Conservation (phyloP, 1,140 invertebrate genomes). For the Drosophila pandora region DNA sequence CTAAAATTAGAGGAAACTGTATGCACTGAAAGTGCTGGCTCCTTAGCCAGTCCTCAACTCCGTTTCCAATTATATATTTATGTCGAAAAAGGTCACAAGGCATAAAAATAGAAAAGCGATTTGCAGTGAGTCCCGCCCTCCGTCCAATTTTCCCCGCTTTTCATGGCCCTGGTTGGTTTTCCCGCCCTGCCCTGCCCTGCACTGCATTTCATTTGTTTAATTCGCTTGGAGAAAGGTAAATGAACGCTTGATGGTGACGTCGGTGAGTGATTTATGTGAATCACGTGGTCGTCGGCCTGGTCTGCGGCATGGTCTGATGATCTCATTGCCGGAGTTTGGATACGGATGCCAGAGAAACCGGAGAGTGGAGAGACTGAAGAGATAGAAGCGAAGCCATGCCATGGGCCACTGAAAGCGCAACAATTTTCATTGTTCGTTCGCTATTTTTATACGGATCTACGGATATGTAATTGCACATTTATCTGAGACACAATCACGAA, state of each 20-base stretch:
- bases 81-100: slow-evolving; percentile 67
- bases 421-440: slow-evolving; percentile 59
- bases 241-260: slow-evolving; percentile 75
- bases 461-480: slow-evolving; percentile 45
- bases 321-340: slow-evolving; percentile 17
- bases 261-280: slow-evolving; percentile 81
- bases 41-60: slow-evolving; percentile 18
- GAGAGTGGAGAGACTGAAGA: slow-evolving; percentile 1
- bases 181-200: slow-evolving; percentile 17
- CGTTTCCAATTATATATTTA: slow-evolving; percentile 62
- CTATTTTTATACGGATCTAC: slow-evolving; percentile 45
- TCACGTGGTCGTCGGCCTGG: slow-evolving; percentile 62
- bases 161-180: not conserved
- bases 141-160: not conserved
- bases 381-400: slow-evolving; percentile 2
- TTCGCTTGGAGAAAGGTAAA: slow-evolving; percentile 73
- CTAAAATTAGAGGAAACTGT: slow-evolving; percentile 61
- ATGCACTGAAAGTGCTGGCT: slow-evolving; percentile 13
- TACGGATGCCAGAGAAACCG: not conserved
- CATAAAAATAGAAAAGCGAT: slow-evolving; percentile 69
- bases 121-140: slow-evolving; percentile 34
- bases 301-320: slow-evolving; percentile 35
- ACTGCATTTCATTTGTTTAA: slow-evolving; percentile 68
- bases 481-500: slow-evolving; percentile 32
- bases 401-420: slow-evolving; percentile 32